Evolutionary conservation across 2,797 vertebrate species (phyloP), one percentile per base, ranked within the genome.

Genomic region (Centroberyx gerrardi): DNA sequence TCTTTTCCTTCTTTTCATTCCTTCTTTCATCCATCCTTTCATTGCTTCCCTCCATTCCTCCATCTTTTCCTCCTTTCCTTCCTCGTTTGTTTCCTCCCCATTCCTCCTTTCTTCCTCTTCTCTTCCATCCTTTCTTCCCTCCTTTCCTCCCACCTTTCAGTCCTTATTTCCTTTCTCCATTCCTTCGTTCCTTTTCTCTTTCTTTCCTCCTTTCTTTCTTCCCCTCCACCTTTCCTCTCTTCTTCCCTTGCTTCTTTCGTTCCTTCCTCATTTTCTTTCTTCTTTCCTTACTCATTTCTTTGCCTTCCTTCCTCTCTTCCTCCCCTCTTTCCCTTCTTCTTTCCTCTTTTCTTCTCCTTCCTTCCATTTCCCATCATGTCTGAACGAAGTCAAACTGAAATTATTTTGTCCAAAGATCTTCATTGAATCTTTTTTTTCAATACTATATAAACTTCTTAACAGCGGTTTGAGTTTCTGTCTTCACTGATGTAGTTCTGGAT

Each of bases 171-270:
- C 13, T 27, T 29, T 17, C 31, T 22, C 31, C 18, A 13, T 28
- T 6, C 18, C 40, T 63, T 36, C 33, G 22, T 22, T 22, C 22
- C 22, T 22, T 22, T 22, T 22, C 22, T 22, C 5, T 61, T 18
- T 33, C 56, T 17, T 13, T 68, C n/a, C n/a, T n/a, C n/a, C n/a
- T n/a, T n/a, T 5, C n/a, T n/a, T n/a, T n/a, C n/a, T 61, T 18
- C 42, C 56, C 18, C 15, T 68, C n/a, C n/a, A n/a, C n/a, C n/a
- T n/a, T n/a, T 5, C n/a, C 8, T 13, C 17, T 27, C 42, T 18
- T 7, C 84, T 77, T 70, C 68, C 68, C 70, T 22, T 56, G 49
- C 61, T 22, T 22, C 22, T 1, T 22, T 22, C 1, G 22, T 22
- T 22, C 22, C 22, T 22, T 22, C 1, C 22, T 22, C 22, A 1